These are phyloP conservation scores for Mythimna ferrago DNA, from an alignment of 2,888 invertebrate genomes.

Conservation along the genomic window DNA sequence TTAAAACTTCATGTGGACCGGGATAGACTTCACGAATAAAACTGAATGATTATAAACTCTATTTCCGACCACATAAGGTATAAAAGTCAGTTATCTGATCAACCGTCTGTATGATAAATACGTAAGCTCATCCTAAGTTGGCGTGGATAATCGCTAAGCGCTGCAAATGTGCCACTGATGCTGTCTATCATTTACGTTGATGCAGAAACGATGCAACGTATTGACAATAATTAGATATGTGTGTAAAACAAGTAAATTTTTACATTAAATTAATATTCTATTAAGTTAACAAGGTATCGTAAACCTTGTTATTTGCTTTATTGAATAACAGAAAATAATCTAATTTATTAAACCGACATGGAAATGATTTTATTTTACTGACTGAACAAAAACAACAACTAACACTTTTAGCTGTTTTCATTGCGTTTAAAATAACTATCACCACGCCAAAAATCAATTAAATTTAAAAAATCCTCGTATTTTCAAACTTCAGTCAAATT, in stretches of 20 bases:
- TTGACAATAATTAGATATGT: slow-evolving; percentile 34
- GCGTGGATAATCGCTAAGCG: slow-evolving; percentile 84
- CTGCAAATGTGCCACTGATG: slow-evolving; percentile 78
- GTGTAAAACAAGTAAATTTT: background rate
- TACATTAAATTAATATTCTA: background rate
- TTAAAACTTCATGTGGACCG: slow-evolving; percentile 74
- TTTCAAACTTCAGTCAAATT: background rate
- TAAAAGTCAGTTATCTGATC: slow-evolving; percentile 7
- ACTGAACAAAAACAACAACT: background rate
- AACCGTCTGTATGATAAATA: slow-evolving; percentile 30
- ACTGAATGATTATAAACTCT: slow-evolving; percentile 48
- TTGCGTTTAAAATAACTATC: background rate
- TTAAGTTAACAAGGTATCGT: background rate
- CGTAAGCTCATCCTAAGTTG: slow-evolving; percentile 74
- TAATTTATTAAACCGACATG: too few relatives aligned
- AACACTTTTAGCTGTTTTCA: background rate
- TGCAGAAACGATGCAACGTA: slow-evolving; percentile 27
- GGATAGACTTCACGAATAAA: slow-evolving; percentile 33
- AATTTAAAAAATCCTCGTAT: background rate
- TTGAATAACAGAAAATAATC: too few relatives aligned
- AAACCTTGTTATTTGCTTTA: too few relatives aligned
- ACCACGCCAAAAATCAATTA: background rate
- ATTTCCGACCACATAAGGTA: slow-evolving; percentile 27
- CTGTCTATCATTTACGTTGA: slow-evolving; percentile 72
- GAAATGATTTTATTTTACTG: background rate